A percentile compares a stretch with the other conserved stretches of the same genome.
These are phyloP conservation scores for Formica selysi DNA, from an alignment of 1,140 invertebrate genomes.

Conservation along the genomic window DNA sequence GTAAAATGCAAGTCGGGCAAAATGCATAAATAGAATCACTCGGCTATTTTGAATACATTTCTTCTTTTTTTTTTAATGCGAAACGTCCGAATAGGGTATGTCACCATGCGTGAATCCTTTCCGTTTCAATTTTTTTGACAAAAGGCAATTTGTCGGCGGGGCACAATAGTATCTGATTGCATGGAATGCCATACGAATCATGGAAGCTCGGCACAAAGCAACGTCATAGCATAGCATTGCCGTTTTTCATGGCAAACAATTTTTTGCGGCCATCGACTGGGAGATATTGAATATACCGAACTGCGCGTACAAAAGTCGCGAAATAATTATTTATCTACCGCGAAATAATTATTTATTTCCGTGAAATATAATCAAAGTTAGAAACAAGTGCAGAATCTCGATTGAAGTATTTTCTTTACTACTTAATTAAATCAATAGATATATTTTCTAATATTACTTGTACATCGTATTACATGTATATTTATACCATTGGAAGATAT, in stretches of 20 bases:
- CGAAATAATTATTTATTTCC: constrained; percentile 15
- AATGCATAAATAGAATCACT: constrained; percentile 35
- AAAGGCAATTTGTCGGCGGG: constrained; percentile 60
- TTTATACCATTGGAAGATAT: background rate
- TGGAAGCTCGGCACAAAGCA: constrained; percentile 46
- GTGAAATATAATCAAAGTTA: constrained; percentile 4
- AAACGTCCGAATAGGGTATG: constrained; percentile 51
- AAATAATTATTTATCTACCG: constrained; percentile 40
- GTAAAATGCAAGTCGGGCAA: constrained; percentile 11
- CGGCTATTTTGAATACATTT: constrained; percentile 51
- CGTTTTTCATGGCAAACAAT: constrained; percentile 43
- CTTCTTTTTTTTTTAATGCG: constrained; percentile 17
- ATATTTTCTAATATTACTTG: background rate
- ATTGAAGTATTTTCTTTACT: background rate
- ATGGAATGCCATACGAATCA: constrained; percentile 58
- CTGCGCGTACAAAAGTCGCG: background rate
- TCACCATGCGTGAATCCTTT: constrained; percentile 68
- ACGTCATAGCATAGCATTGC: constrained; percentile 13
- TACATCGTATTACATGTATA: background rate
- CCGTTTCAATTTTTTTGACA: constrained; percentile 53
- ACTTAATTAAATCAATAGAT: background rate
- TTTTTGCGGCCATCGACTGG: constrained; percentile 15
- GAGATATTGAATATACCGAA: constrained; percentile 21
- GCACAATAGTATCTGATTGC: constrained; percentile 59
- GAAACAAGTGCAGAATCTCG: background rate